A percentile compares a stretch with the other conserved stretches of the same genome.
These are phyloP conservation scores for Anabas testudineus DNA, from an alignment of 2,797 vertebrate genomes.

Conservation along the genomic window DNA sequence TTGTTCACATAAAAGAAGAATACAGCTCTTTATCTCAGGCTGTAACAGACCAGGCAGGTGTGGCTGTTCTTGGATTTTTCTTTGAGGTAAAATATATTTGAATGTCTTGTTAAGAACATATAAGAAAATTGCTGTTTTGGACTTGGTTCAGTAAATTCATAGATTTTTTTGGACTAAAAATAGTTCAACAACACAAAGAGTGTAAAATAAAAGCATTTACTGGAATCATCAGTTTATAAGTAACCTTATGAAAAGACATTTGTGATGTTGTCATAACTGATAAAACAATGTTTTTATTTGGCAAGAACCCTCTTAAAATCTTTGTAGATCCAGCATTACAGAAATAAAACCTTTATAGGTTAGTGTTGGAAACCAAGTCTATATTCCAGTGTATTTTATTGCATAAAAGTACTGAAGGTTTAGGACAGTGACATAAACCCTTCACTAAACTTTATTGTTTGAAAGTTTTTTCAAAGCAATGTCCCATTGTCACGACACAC, in stretches of 20 bases:
- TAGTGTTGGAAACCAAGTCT: background rate
- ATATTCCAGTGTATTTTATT: background rate
- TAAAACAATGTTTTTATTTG: background rate
- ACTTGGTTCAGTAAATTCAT: background rate
- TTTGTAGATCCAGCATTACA: background rate
- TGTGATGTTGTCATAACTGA: background rate
- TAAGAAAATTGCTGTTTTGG: background rate
- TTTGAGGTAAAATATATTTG: slow-evolving; percentile 66
- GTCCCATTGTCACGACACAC: background rate
- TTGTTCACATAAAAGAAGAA: slow-evolving; percentile 77
- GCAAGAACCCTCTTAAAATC: background rate
- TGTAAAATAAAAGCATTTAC: background rate
- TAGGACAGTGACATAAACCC: background rate
- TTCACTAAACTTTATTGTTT: background rate
- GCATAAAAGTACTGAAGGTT: background rate
- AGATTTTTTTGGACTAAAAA: no score
- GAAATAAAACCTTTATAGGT: background rate
- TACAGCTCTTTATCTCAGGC: slow-evolving; percentile 65
- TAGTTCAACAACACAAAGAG: background rate
- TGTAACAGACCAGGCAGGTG: slow-evolving; percentile 44
- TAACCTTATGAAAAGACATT: background rate
- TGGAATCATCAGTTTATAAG: background rate
- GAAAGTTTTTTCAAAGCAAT: background rate
- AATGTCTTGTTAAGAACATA: no score
- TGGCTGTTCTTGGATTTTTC: slow-evolving; percentile 80